These are phyloP conservation scores for Amphiprion percula DNA, from an alignment of 2,113 vertebrate species.

Conservation along the genomic window DNA sequence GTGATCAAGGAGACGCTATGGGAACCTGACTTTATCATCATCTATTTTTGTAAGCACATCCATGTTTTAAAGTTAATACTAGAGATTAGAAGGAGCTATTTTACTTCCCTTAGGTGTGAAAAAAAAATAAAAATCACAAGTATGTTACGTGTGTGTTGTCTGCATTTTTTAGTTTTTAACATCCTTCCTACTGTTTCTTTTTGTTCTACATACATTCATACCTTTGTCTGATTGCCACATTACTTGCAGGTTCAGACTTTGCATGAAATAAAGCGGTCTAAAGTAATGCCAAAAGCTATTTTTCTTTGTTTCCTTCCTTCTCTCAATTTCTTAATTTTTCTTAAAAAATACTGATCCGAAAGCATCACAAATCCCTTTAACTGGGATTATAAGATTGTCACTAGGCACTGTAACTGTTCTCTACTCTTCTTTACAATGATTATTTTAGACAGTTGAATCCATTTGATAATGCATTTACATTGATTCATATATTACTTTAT, in stretches of 20 bases:
- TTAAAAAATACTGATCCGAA: too few relatives aligned
- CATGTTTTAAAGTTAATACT: neutral
- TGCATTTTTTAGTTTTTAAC: neutral
- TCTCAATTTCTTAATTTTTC: too few relatives aligned
- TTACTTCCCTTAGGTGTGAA: neutral
- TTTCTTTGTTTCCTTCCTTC: neutral
- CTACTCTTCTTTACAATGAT: too few relatives aligned
- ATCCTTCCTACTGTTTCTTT: neutral
- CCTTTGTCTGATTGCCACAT: neutral
- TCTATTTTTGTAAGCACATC: neutral
- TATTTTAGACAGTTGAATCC: neutral
- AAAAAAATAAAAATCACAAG: neutral
- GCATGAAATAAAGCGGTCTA: neutral
- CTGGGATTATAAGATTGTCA: too few relatives aligned
- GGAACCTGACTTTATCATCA: constrained; percentile 3
- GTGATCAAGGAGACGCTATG: neutral
- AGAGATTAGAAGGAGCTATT: neutral
- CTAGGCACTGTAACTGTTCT: too few relatives aligned
- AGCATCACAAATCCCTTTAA: neutral
- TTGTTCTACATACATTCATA: neutral
- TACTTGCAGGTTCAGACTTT: neutral
- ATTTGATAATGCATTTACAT: neutral
- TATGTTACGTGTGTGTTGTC: neutral
- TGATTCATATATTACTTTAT: neutral
- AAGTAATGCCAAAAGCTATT: neutral